These are phyloP conservation scores for Pararge aegeria DNA, from an alignment of 1,140 invertebrate species.

Conservation along the genomic window DNA sequence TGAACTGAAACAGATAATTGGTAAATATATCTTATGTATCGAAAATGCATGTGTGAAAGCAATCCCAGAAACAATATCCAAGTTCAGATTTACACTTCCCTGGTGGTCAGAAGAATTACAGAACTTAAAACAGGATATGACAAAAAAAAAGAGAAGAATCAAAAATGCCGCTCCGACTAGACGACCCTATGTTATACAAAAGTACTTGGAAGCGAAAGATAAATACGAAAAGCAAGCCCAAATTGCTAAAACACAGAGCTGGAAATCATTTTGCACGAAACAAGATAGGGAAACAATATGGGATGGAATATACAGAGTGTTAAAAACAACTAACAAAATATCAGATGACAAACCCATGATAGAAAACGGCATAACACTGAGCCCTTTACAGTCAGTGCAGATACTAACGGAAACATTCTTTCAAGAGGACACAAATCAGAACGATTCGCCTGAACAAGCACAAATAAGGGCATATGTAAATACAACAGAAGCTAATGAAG, in stretches of 20 bases:
- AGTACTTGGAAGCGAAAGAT: constrained; percentile 13
- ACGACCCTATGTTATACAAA: background rate
- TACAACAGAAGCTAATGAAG: too few relatives aligned
- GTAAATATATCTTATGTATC: background rate
- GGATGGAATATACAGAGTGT: too few relatives aligned
- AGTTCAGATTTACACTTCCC: constrained; percentile 3
- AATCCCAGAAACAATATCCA: constrained; percentile 5
- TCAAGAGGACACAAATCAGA: too few relatives aligned
- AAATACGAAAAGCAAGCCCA: constrained; percentile 10
- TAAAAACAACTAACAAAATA: too few relatives aligned
- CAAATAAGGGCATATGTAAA: too few relatives aligned
- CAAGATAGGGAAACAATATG: constrained; percentile 17
- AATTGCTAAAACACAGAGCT: constrained; percentile 4
- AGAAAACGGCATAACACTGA: too few relatives aligned
- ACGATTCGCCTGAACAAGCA: too few relatives aligned
- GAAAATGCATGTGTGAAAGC: background rate
- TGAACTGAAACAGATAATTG: background rate
- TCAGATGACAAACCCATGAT: too few relatives aligned
- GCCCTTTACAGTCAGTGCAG: too few relatives aligned
- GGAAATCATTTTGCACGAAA: constrained; percentile 20
- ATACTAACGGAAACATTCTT: too few relatives aligned
- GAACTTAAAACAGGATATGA: background rate
- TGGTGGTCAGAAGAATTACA: constrained; percentile 7
- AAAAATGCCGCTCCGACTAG: constrained; percentile 9
- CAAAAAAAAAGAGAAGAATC: too few relatives aligned